Evolutionary conservation across 2,888 invertebrate genomes (phyloP).

Genomic region (Tachina fera): DNA sequence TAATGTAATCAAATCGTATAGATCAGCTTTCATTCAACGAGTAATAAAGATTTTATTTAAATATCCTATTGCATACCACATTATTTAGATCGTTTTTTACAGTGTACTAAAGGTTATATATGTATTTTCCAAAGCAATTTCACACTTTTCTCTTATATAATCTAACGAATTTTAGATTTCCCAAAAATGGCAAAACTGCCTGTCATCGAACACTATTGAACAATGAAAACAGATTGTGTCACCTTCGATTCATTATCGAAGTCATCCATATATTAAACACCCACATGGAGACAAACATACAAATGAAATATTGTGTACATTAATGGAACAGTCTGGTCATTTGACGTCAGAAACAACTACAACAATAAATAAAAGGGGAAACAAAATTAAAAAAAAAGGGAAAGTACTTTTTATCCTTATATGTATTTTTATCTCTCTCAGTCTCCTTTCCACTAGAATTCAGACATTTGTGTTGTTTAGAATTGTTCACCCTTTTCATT

Average conservation of each 20-base stretch:
- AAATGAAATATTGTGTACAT: neutral
- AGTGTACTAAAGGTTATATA: slow-evolving; percentile 23
- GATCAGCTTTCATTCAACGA: too few species aligned
- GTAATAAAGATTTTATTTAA: too few species aligned
- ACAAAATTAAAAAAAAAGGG: slow-evolving; percentile 48
- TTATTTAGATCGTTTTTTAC: neutral
- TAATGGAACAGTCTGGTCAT: slow-evolving; percentile 62
- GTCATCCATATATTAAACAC: slow-evolving; percentile 46
- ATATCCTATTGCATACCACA: too few species aligned
- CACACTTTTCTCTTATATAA: slow-evolving; percentile 8
- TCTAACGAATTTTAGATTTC: neutral
- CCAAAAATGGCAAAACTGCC: slow-evolving; percentile 19
- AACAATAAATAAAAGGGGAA: slow-evolving; percentile 31
- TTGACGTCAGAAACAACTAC: slow-evolving; percentile 14
- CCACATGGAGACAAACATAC: neutral
- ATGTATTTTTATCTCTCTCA: neutral
- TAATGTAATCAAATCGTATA: too few species aligned
- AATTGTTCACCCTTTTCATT: slow-evolving; percentile 42
- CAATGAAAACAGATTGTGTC: slow-evolving; percentile 63
- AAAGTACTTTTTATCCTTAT: slow-evolving; percentile 50
- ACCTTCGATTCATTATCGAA: slow-evolving; percentile 68
- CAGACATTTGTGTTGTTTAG: slow-evolving; percentile 7
- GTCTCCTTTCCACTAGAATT: neutral
- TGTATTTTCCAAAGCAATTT: neutral
- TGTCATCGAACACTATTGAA: slow-evolving; percentile 61